Conservation (phyloP, 2,797 vertebrate genomes). For the Pangasius macronema region DNA sequence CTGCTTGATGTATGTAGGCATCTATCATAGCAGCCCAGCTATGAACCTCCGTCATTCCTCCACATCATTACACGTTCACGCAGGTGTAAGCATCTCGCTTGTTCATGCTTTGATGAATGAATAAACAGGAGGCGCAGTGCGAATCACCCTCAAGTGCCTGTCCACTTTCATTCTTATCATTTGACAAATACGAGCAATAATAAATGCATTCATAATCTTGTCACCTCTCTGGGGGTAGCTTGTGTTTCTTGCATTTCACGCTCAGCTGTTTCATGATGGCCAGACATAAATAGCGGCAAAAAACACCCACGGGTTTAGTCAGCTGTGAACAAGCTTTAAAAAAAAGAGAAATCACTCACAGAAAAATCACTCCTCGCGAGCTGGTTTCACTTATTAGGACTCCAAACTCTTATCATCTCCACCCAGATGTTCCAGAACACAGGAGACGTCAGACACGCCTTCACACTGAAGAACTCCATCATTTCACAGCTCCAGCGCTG, state of each 20-base stretch:
- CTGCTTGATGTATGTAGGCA: neutral
- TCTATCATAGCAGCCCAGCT: conserved; percentile 17
- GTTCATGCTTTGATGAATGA: conserved; percentile 44
- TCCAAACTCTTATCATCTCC: conserved; percentile 31
- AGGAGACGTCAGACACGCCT: conserved; percentile 9
- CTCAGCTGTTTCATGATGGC: conserved; percentile 43
- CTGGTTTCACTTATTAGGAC: conserved; percentile 3
- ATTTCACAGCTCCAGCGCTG: conserved; percentile 8
- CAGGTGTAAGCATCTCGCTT: conserved; percentile 33
- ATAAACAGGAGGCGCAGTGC: conserved; percentile 36
- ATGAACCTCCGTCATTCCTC: conserved; percentile 9
- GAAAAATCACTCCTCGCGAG: conserved; percentile 12
- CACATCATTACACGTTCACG: conserved; percentile 37
- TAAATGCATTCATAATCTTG: conserved; percentile 53
- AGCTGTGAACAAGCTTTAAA: conserved; percentile 35
- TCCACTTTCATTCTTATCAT: conserved; percentile 47
- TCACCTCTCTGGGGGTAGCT: conserved; percentile 45
- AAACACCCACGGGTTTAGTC: conserved; percentile 28
- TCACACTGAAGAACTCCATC: conserved; percentile 16
- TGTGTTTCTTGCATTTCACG: conserved; percentile 42
- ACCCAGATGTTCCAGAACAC: conserved; percentile 42
- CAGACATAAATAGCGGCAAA: conserved; percentile 36
- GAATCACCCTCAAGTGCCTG: conserved; percentile 44
- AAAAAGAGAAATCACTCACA: conserved; percentile 1
- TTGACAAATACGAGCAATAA: conserved; percentile 48